Percentiles rank a stretch among this genome's conserved stretches.
phyloP scores from a whole-genome alignment of 2,888 invertebrate species.

The Protonemura montana region DNA sequence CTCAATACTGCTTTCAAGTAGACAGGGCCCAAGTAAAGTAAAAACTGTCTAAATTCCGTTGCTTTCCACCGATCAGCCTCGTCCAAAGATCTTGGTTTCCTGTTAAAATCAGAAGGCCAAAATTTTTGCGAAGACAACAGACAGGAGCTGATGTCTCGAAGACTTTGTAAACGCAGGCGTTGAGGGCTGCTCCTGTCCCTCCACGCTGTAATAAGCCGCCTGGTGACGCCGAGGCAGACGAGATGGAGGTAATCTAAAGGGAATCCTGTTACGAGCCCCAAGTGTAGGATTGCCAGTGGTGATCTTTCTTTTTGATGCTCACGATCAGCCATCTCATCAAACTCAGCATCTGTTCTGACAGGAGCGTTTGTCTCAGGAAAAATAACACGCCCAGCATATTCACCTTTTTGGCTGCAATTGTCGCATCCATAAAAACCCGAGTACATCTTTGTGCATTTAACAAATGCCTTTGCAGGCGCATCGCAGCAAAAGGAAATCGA shows the following conservation, averaged over 20 bases:
- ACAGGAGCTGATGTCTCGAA: background rate
- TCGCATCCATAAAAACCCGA: slow-evolving; percentile 46
- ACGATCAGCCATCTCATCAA: background rate
- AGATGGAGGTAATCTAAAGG: slow-evolving; percentile 49
- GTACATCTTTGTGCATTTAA: slow-evolving; percentile 43
- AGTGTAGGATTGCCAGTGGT: slow-evolving; percentile 40
- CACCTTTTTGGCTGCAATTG: slow-evolving; percentile 42
- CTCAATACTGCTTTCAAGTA: slow-evolving; percentile 50
- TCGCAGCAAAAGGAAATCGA: slow-evolving; percentile 43
- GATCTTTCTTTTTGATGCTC: background rate
- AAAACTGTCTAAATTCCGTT: slow-evolving; percentile 53
- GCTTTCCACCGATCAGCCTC: slow-evolving; percentile 54
- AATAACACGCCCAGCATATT: no score
- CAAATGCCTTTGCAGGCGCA: slow-evolving; percentile 46
- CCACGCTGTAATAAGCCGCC: slow-evolving; percentile 46
- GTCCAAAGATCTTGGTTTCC: slow-evolving; percentile 52
- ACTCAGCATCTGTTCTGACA: no score
- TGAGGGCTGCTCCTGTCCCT: slow-evolving; percentile 39
- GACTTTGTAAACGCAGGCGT: slow-evolving; percentile 12
- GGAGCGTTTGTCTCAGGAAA: no score
- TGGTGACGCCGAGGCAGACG: slow-evolving; percentile 46
- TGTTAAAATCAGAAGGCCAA: slow-evolving; percentile 51
- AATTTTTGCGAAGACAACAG: background rate
- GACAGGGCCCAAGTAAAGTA: slow-evolving; percentile 53
- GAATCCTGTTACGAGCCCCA: slow-evolving; percentile 44